Base-by-base conservation (phyloP, 2,888 invertebrate genomes). In the Syrista parreyssii region DNA sequence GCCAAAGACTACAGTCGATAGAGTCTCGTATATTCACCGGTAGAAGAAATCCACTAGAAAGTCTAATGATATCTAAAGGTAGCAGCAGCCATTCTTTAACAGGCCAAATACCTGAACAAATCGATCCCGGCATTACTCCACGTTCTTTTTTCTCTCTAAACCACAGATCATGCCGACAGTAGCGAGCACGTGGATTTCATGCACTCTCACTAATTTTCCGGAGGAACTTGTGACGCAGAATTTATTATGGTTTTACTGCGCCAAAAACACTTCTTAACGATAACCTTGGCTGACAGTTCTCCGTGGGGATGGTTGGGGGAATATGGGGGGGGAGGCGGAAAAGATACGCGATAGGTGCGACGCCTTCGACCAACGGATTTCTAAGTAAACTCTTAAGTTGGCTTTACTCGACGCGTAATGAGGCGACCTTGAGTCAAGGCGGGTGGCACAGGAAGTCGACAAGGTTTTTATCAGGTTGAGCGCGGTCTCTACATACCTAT, bases 391-490 rank as follows among this genome's bases (percentile, higher is more conserved):
- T 55, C 23, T 23, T 23, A 55, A 55, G 40, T 76, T 68, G 55
- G 40, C 79, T 75, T 76, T 75, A 23, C 84, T 78, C 79, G 80
- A 80, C 83, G 82, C 86, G 85, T 87, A 88, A 89, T 87, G 86
- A 88, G 84, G 82, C 83, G 88, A 88, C 90, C 89, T 90, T 90
- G 90, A 86, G 85, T 81, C 84, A 86, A 88, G 87, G 85, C 89
- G 87, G 89, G 88, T 88, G 88, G 86, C 88, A 88, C 89, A 89
- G 90, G 90, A 90, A 90, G 90, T 90, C 88, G 88, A 88, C 90
- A 89, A 90, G 90, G 90, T 90, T 90, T 89, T 90, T 89, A 75
- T 75, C 75, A 75, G 55, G 35, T 23, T 33, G 73, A 34, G 23
- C 76, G 12, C 9, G 34, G 71, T 31, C 71, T 32, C 71, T 32